Percentiles rank a stretch among this genome's conserved stretches.
These are phyloP conservation scores for Monomorium pharaonis DNA, from an alignment of 1,140 invertebrate species.

Conservation along the genomic window DNA sequence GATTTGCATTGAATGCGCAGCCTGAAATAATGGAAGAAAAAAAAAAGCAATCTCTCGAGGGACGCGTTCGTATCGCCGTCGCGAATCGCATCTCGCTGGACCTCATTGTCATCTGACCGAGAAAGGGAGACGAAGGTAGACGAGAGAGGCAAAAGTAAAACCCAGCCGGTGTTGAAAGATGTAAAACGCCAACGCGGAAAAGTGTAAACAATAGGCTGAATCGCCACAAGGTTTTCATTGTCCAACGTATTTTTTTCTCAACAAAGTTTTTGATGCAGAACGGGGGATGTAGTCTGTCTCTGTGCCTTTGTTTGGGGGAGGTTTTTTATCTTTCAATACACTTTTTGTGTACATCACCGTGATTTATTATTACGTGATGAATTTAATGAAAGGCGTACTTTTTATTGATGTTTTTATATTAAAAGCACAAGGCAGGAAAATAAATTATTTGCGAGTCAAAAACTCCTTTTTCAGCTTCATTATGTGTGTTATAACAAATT, in stretches of 20 bases:
- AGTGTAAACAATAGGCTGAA: slow-evolving; percentile 62
- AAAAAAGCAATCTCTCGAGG: slow-evolving; percentile 17
- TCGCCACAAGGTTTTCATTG: slow-evolving; percentile 17
- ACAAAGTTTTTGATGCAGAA: slow-evolving; percentile 9
- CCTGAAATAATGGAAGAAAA: background rate
- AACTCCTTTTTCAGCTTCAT: background rate
- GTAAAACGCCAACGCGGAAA: slow-evolving; percentile 47
- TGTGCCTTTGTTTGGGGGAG: background rate
- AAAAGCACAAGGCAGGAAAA: background rate
- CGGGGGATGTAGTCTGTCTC: background rate
- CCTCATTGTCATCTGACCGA: slow-evolving; percentile 47
- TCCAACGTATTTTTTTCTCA: slow-evolving; percentile 35
- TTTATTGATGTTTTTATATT: background rate
- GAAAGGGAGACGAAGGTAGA: slow-evolving; percentile 1
- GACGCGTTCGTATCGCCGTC: background rate
- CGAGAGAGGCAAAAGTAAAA: background rate
- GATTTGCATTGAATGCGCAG: slow-evolving; percentile 7
- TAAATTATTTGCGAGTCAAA: background rate
- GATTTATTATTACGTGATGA: background rate
- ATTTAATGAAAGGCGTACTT: background rate
- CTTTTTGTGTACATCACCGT: background rate
- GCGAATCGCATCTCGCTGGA: slow-evolving; percentile 46
- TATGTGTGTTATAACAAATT: background rate
- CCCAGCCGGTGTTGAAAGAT: slow-evolving; percentile 7
- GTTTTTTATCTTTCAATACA: background rate